Base-by-base conservation (phyloP, 2,113 vertebrate genomes). In the Struthio camelus region DNA sequence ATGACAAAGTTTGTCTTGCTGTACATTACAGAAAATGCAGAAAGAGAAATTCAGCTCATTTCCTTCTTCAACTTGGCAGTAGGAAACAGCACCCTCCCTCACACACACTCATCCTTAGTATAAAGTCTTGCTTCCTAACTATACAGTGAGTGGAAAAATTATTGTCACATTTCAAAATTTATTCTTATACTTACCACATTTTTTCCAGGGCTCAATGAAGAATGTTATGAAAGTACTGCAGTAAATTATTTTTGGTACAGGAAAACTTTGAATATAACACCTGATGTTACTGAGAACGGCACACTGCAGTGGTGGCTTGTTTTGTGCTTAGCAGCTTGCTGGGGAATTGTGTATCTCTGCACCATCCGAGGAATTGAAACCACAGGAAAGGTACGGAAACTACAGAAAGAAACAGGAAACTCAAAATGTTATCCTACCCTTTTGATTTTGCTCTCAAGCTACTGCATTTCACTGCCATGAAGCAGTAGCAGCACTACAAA, bases 181-280 rank as follows among this genome's bases (percentile, higher is more conserved):
- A 59, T 79, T 73, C n/a, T 90, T 78, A 87, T 0, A 1, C 4
- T 75, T 88, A 11, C 23, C 22, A 18, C 42, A 5, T 44, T 46
- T 80, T 51, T 78, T 91, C 27, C 95, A 99, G 99, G 97, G 8
- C 94, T 97, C 7, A 87, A 98, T 14, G 44, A 86, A 38, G 99
- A 99, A 90, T 99, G 99, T 89, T 95, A 93, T 32, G 81, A 96
- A 91, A 99, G 99, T 69, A 98, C 98, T 0, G 9, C 99, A 1
- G 98, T 99, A 50, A 99, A 98, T 96, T 99, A 99, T 90, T 99
- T 98, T 96, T 99, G 99, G 99, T 99, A 99, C 91, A 98, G 99
- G 24, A 94, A 97, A 94, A 99, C 99, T 3, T 96, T 99, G 92
- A 99, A 99, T 94, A 97, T 99, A 97, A 97, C 98, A 1, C 81